A percentile compares a stretch with the other conserved stretches of the same genome.
Conservation (phyloP, 1,140 invertebrate species). For the Drosophila tsacasi region DNA sequence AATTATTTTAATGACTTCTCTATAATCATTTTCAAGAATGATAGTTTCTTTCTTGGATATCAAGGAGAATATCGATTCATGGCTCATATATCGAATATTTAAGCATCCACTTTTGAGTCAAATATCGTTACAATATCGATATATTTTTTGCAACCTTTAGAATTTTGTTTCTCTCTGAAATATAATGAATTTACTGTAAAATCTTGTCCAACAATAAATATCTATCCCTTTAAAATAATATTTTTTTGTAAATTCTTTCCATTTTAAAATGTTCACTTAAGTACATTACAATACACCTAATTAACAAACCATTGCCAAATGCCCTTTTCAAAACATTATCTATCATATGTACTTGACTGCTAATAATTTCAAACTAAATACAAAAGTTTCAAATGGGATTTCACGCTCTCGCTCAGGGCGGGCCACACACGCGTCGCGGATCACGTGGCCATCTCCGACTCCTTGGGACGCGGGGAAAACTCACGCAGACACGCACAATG, state of each 20-base stretch:
- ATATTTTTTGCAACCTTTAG: not conserved
- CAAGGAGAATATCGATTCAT: not conserved
- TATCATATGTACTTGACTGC: constrained; percentile 2
- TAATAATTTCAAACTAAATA: not conserved
- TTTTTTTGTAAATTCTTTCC: too few species aligned
- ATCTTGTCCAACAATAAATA: too few species aligned
- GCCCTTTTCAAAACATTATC: constrained; percentile 1
- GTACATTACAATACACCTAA: not conserved
- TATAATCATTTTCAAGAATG: not conserved
- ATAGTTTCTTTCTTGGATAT: not conserved
- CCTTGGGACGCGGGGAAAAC: constrained; percentile 1
- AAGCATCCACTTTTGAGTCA: not conserved
- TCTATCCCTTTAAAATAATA: not conserved
- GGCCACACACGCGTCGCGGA: constrained; percentile 24
- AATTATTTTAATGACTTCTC: too few species aligned
- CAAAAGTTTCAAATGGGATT: constrained; percentile 21
- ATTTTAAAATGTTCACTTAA: not conserved
- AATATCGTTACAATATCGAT: not conserved
- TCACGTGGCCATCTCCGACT: constrained; percentile 35
- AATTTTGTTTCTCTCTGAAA: not conserved
- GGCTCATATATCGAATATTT: not conserved
- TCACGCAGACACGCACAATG: constrained; percentile 22
- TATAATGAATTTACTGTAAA: too few species aligned
- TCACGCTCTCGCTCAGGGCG: constrained; percentile 13
- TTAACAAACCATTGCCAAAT: not conserved